These are phyloP conservation scores for Drosophila stalkeri DNA, from an alignment of 2,888 invertebrate genomes.

Conservation along the genomic window DNA sequence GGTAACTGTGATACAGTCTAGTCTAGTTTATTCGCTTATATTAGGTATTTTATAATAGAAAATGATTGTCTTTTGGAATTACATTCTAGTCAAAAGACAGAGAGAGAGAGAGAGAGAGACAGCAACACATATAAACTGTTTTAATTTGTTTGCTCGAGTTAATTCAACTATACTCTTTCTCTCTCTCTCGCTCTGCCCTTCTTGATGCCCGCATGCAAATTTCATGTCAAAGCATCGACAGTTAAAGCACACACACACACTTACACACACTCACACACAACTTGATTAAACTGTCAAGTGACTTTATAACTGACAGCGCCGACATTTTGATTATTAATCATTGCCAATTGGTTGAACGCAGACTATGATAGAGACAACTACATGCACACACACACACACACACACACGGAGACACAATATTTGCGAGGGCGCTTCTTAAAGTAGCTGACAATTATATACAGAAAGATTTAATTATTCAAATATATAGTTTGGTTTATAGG, in stretches of 20 bases:
- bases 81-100: not conserved
- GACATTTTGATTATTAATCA: conserved; percentile 81
- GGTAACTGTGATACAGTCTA: conserved; percentile 22
- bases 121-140: conserved; percentile 22
- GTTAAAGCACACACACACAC: conserved; percentile 43
- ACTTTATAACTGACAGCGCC: conserved; percentile 75
- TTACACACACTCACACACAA: conserved; percentile 41
- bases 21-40: not conserved
- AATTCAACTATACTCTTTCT: conserved; percentile 14
- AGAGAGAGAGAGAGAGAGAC: not conserved
- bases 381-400: conserved; percentile 4
- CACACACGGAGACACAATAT: not conserved
- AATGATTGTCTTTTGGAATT: conserved; percentile 7
- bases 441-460: not conserved
- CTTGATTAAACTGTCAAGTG: conserved; percentile 81
- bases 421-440: conserved; percentile 25
- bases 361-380: conserved; percentile 32
- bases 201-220: conserved; percentile 51
- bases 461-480: no score
- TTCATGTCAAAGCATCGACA: conserved; percentile 38
- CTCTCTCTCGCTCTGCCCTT: not conserved
- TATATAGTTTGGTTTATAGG: no score
- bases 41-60: conserved; percentile 4
- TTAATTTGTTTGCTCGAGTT: conserved; percentile 58
- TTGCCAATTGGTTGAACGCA: conserved; percentile 64